These are phyloP conservation scores for Montipora capricornis DNA, from an alignment of 64 coral and sea anemone species.

Conservation along the genomic window DNA sequence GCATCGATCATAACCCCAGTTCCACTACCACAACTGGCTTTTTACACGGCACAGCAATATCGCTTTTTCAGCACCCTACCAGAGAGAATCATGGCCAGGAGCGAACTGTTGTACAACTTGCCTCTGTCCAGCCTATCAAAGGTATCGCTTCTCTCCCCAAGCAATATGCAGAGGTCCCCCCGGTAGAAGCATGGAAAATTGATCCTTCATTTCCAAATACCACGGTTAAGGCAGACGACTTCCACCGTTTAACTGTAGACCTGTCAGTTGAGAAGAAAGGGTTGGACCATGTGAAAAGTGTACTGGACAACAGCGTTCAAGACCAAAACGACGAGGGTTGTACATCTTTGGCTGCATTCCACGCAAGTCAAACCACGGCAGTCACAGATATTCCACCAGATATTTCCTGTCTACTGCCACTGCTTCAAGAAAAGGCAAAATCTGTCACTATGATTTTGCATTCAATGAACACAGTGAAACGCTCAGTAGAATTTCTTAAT, in stretches of 20 bases:
- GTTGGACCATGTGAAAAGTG: constrained; percentile 26
- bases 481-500: background rate
- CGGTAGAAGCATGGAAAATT: constrained; percentile 48
- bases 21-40: constrained; percentile 29
- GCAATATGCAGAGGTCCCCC: constrained; percentile 53
- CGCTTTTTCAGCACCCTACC: constrained; percentile 41
- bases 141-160: constrained; percentile 49
- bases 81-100: constrained; percentile 50
- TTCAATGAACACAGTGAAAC: constrained; percentile 11
- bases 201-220: constrained; percentile 52
- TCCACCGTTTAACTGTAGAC: constrained; percentile 14
- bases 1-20: background rate
- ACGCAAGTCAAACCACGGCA: constrained; percentile 5
- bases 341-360: constrained; percentile 39
- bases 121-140: constrained; percentile 27
- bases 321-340: background rate
- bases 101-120: constrained; percentile 20
- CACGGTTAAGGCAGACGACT: constrained; percentile 29
- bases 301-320: constrained; percentile 14
- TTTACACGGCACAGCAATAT: constrained; percentile 35
- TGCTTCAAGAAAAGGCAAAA: constrained; percentile 32
- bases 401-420: constrained; percentile 22
- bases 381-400: constrained; percentile 11
- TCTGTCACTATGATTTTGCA: background rate
- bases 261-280: background rate